Base-by-base conservation (phyloP, 2,113 vertebrate species). In the Alectura lathami region DNA sequence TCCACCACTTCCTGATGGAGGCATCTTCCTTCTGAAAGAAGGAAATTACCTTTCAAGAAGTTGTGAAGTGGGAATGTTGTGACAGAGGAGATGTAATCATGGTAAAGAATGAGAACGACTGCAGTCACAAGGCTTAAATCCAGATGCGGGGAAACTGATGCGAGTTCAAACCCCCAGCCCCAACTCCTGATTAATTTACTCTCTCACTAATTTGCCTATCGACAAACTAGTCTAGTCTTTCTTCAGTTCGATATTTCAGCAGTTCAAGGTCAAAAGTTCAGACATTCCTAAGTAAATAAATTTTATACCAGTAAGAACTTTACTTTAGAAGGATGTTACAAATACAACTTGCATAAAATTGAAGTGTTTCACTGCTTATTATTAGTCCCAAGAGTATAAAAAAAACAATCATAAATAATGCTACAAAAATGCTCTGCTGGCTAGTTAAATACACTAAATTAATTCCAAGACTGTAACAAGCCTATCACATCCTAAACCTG, bases 191-290 rank as follows among this genome's bases (percentile, higher is more conserved):
- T 29, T 34, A 26, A 83, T 47, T 62, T 42, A 72, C 34, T 36
- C 0, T 8, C 42, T 47, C 56, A 38, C 32, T 68, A 6, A 18
- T 17, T 51, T 9, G 72, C 57, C 43, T 38, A 10, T 0, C 78
- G 26, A 20, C 23, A 82, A 86, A 48, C 24, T 64, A n/a, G n/a
- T n/a, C n/a, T n/a, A n/a, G n/a, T n/a, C n/a, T n/a, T n/a, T n/a
- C n/a, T n/a, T n/a, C n/a, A n/a, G n/a, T n/a, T n/a, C n/a, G n/a
- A n/a, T n/a, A n/a, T n/a, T n/a, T n/a, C n/a, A n/a, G 14, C 34
- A 79, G 57, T n/a, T 83, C 62, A 85, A 91, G 45, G 78, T 91
- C 67, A 30, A 42, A 78, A 96, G 60, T 22, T 23, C 67, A 89
- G 30, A 23, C 16, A 51, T 13, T 27, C 3, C 40, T 42, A 22